Conservation (phyloP, 2,113 vertebrate genomes). For the rabbit (Oryctolagus cuniculus) region DNA sequence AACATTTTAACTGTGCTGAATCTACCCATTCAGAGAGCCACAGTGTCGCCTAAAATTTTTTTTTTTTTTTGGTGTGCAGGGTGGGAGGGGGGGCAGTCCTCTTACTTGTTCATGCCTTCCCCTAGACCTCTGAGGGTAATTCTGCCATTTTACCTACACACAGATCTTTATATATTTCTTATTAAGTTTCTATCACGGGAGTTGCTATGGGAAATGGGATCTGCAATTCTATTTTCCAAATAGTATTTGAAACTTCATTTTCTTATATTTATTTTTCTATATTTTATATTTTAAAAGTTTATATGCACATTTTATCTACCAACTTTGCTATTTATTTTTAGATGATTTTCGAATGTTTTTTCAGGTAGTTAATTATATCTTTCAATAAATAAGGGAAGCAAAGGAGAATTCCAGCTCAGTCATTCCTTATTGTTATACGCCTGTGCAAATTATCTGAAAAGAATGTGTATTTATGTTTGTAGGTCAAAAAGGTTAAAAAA, state of each 20-base stretch:
- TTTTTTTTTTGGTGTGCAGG: too few relatives aligned
- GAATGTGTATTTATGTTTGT: neutral
- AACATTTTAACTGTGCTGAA: neutral
- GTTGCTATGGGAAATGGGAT: too few relatives aligned
- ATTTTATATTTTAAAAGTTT: neutral
- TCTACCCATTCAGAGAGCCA: neutral
- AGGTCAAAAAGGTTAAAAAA: constrained; percentile 1
- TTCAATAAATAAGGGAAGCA: neutral
- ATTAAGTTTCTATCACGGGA: neutral
- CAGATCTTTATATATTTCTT: neutral
- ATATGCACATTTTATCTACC: neutral
- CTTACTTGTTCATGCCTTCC: neutral
- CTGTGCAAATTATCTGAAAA: constrained; percentile 21
- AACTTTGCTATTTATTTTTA: neutral
- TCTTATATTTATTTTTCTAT: neutral
- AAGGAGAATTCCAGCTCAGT: neutral
- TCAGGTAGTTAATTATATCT: neutral
- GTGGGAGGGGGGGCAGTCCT: neutral
- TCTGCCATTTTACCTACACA: neutral
- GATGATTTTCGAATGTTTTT: constrained; percentile 3
- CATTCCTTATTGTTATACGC: neutral
- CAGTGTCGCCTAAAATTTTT: neutral
- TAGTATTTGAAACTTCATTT: neutral
- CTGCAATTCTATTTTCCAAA: neutral
- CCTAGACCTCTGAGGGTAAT: neutral